A percentile compares a stretch with the other conserved stretches of the same genome.
Evolutionary conservation across 2,888 invertebrate species (phyloP).

Genomic region (Branchipolynoe longqiensis): DNA sequence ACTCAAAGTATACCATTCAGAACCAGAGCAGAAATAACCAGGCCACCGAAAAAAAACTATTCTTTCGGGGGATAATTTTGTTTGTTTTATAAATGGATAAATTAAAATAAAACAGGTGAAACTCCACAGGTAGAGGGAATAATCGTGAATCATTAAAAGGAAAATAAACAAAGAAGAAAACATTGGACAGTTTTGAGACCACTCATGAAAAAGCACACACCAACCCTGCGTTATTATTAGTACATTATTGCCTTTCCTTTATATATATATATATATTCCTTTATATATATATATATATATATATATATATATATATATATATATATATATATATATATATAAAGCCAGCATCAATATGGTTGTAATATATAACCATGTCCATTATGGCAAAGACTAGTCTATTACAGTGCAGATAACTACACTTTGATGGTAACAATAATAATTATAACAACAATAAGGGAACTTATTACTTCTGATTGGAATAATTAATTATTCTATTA

Average conservation of each 20-base stretch:
- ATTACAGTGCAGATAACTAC: conserved; percentile 4
- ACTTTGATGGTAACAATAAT: no score
- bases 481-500: conserved; percentile 9
- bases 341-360: no score
- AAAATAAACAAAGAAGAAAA: no score
- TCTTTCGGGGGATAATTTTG: no score
- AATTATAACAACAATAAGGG: no score
- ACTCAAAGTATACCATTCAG: background rate
- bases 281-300: conserved; percentile 9
- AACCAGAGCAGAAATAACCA: no score
- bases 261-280: conserved; percentile 12
- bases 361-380: no score
- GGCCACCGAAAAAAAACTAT: no score
- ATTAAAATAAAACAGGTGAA: conserved; percentile 1
- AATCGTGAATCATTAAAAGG: no score
- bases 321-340: no score
- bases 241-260: background rate
- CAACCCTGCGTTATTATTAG: conserved; percentile 29
- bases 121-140: conserved; percentile 17
- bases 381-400: background rate
- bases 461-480: conserved; percentile 11
- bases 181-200: conserved; percentile 35
- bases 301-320: no score
- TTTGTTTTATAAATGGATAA: background rate
- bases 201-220: conserved; percentile 42